phyloP scores from a whole-genome alignment of 2,113 vertebrate genomes.

The Amphiprion percula region DNA sequence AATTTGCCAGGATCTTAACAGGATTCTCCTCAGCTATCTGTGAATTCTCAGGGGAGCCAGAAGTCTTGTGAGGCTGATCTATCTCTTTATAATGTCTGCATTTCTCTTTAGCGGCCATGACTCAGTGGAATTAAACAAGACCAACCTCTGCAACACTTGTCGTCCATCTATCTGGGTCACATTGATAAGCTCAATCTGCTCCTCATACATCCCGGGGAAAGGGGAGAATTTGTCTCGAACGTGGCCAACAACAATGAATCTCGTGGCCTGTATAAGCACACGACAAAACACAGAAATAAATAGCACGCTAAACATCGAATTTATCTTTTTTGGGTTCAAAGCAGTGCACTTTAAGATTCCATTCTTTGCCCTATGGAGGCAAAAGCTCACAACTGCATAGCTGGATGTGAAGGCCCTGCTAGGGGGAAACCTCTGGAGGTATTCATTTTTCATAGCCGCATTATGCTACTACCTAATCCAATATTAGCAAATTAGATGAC shows the following conservation, averaged over 20 bases:
- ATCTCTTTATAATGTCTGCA: conserved; percentile 59
- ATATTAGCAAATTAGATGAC: conserved; percentile 71
- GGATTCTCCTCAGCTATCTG: conserved; percentile 59
- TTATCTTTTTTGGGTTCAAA: conserved; percentile 34
- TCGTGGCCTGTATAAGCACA: neutral
- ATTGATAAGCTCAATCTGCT: conserved; percentile 65
- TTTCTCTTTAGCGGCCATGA: conserved; percentile 60
- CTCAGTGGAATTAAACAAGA: conserved; percentile 72
- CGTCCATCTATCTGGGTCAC: conserved; percentile 74
- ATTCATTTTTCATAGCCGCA: conserved; percentile 54
- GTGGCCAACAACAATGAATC: conserved; percentile 16
- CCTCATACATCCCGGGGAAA: conserved; percentile 42
- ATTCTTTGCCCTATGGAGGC: conserved; percentile 18
- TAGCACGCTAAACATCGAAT: neutral
- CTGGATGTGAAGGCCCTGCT: neutral
- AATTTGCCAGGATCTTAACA: conserved; percentile 60
- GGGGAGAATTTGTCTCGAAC: conserved; percentile 35
- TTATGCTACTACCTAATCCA: conserved; percentile 65
- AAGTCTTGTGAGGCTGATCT: conserved; percentile 60
- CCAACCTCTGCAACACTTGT: conserved; percentile 56
- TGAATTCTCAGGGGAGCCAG: conserved; percentile 50
- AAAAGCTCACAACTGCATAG: conserved; percentile 7
- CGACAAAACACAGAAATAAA: neutral
- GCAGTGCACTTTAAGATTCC: conserved; percentile 1
- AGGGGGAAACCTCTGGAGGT: conserved; percentile 38